Evolutionary conservation across 2,888 invertebrate species (phyloP).

Genomic region (Rhingia campestris): DNA sequence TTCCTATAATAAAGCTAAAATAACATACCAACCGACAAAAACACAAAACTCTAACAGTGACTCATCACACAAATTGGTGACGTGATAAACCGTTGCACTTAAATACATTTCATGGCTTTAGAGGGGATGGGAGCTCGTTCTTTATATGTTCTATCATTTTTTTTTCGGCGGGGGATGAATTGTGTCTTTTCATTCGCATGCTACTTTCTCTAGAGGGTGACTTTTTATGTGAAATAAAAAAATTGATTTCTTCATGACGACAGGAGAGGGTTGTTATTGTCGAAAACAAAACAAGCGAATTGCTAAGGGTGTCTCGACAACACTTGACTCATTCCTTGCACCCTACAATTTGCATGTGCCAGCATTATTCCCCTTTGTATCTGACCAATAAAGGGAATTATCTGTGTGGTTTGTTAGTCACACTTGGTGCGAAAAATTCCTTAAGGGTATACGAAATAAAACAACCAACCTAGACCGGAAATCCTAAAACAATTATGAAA

Average conservation of each 20-base stretch:
- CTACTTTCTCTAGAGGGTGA: slow-evolving; percentile 12
- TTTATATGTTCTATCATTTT: neutral
- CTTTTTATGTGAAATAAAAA: slow-evolving; percentile 29
- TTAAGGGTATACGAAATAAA: neutral
- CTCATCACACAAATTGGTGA: slow-evolving; percentile 30
- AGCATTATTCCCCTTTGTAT: slow-evolving; percentile 6
- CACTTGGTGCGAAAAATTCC: slow-evolving; percentile 16
- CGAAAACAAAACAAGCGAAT: slow-evolving; percentile 33
- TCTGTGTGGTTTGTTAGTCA: slow-evolving; percentile 34
- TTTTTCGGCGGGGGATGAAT: slow-evolving; percentile 8
- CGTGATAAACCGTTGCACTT: slow-evolving; percentile 31
- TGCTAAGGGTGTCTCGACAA: slow-evolving; percentile 33
- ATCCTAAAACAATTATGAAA: slow-evolving; percentile 29
- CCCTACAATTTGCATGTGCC: slow-evolving; percentile 31
- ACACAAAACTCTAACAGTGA: slow-evolving; percentile 22
- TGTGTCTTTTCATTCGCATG: neutral
- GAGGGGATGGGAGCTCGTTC: neutral
- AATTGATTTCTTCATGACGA: slow-evolving; percentile 40
- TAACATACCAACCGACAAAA: neutral
- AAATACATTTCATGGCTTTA: slow-evolving; percentile 20
- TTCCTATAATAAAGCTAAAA: neutral
- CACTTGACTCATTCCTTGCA: slow-evolving; percentile 29
- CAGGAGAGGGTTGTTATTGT: slow-evolving; percentile 27
- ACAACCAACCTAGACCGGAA: slow-evolving; percentile 24
- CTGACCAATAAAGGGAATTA: slow-evolving; percentile 40